Percentiles rank a stretch among this genome's conserved stretches.
phyloP scores from a whole-genome alignment of 35 echinoderm and acorn worm genomes.

The Ophioderma brevispina region DNA sequence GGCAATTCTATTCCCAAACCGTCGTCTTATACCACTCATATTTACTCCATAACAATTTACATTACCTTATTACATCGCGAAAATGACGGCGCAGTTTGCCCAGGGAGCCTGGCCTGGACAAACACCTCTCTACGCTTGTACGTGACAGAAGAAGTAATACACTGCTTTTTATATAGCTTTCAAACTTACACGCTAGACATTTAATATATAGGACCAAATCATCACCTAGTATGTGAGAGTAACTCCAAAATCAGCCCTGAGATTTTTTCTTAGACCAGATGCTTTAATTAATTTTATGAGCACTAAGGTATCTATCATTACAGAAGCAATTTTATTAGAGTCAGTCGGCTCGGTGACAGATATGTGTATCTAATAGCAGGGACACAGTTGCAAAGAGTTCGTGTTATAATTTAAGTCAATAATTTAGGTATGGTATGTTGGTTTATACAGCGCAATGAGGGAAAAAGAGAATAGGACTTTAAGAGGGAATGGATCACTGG shows the following conservation, averaged over 20 bases:
- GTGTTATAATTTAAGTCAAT: neutral
- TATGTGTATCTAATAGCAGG: neutral
- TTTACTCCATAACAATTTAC: constrained; percentile 11
- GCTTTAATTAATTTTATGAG: neutral
- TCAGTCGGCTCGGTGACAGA: neutral
- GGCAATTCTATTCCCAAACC: neutral
- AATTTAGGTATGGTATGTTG: neutral
- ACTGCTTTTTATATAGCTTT: no score
- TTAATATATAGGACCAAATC: neutral
- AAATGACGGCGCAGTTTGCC: neutral
- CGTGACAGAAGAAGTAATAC: neutral
- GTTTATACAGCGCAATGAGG: neutral
- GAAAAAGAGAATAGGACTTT: neutral
- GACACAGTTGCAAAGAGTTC: neutral
- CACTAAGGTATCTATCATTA: constrained; percentile 11
- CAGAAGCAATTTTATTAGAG: constrained; percentile 2
- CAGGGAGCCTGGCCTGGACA: neutral
- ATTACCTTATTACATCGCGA: constrained; percentile 1
- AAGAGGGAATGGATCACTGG: neutral
- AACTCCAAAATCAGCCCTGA: neutral
- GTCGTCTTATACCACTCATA: neutral
- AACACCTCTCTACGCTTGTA: neutral
- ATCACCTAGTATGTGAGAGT: neutral
- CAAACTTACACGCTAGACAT: neutral
- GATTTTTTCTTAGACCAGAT: neutral